Percentiles rank a stretch among this genome's conserved stretches.
Evolutionary conservation across 2,888 invertebrate species (phyloP).

Genomic region (Arge pagana): DNA sequence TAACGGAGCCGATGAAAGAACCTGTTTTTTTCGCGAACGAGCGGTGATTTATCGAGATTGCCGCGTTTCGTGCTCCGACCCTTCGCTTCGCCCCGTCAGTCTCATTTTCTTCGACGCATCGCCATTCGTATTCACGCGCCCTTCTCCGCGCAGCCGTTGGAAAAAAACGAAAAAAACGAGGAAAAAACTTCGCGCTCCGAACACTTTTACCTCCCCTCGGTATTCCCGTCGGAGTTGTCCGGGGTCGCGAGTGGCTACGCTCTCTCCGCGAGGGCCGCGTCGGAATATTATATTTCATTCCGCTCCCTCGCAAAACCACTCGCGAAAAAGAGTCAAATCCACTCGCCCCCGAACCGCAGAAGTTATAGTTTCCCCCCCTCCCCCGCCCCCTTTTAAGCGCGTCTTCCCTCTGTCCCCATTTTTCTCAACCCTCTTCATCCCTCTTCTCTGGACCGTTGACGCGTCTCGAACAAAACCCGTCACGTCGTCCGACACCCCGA

Average conservation of each 20-base stretch:
- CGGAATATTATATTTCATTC: slow-evolving; percentile 17
- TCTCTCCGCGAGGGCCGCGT: too few species aligned
- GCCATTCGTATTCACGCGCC: slow-evolving; percentile 9
- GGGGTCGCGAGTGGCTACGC: too few species aligned
- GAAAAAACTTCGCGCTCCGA: too few species aligned
- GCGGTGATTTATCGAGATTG: slow-evolving; percentile 34
- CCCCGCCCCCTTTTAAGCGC: neutral
- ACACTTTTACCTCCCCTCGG: slow-evolving; percentile 6
- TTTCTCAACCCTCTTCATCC: slow-evolving; percentile 3
- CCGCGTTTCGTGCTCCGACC: slow-evolving; percentile 8
- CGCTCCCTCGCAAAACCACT: too few species aligned
- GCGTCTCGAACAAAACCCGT: too few species aligned
- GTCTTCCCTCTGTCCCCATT: neutral
- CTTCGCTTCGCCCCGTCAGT: neutral
- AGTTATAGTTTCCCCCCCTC: neutral
- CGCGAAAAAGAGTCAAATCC: too few species aligned
- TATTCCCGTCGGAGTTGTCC: neutral
- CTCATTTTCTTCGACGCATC: neutral
- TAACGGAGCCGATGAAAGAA: slow-evolving; percentile 1
- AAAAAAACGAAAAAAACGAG: too few species aligned
- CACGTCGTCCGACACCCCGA: too few species aligned
- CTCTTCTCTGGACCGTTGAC: too few species aligned
- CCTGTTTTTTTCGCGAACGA: slow-evolving; percentile 22
- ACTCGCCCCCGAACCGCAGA: neutral
- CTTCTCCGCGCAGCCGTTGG: neutral